phyloP scores from a whole-genome alignment of 2,113 vertebrate genomes.

The Odontophorus gujanensis region DNA sequence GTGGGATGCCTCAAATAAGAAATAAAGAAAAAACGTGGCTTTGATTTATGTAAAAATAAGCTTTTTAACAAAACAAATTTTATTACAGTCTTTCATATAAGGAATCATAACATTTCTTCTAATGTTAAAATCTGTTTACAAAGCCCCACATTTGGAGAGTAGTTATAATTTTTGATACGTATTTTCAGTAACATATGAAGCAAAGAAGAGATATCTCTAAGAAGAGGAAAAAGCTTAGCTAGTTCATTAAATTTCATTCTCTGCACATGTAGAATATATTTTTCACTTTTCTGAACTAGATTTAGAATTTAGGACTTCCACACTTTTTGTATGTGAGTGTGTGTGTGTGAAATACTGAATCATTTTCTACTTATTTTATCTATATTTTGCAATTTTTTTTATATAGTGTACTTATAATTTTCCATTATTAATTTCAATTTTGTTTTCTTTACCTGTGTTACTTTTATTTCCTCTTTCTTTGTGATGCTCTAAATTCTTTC shows the following conservation, averaged over 20 bases:
- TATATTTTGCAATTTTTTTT: not conserved
- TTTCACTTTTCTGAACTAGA: not conserved
- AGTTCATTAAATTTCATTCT: not conserved
- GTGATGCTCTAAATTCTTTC: not conserved
- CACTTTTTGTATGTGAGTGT: not conserved
- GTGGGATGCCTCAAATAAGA: slow-evolving; percentile 47
- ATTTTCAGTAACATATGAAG: not conserved
- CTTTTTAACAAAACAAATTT: not conserved
- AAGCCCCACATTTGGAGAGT: not conserved
- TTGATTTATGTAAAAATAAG: slow-evolving; percentile 53
- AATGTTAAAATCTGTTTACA: not conserved
- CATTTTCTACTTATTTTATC: not conserved
- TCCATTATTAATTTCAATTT: not conserved
- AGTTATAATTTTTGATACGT: fast-evolving
- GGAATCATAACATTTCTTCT: not conserved
- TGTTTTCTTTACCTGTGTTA: not conserved
- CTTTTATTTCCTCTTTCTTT: not conserved
- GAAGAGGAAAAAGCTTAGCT: not conserved
- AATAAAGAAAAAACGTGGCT: slow-evolving; percentile 28
- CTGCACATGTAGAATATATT: not conserved
- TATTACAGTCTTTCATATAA: not conserved
- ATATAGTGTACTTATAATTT: not conserved
- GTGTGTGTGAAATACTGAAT: not conserved
- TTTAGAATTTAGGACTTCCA: not conserved
- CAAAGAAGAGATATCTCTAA: not conserved